A percentile compares a stretch with the other conserved stretches of the same genome.
Evolutionary conservation across 2,888 invertebrate genomes (phyloP).

Genomic region (Fragum fragum): DNA sequence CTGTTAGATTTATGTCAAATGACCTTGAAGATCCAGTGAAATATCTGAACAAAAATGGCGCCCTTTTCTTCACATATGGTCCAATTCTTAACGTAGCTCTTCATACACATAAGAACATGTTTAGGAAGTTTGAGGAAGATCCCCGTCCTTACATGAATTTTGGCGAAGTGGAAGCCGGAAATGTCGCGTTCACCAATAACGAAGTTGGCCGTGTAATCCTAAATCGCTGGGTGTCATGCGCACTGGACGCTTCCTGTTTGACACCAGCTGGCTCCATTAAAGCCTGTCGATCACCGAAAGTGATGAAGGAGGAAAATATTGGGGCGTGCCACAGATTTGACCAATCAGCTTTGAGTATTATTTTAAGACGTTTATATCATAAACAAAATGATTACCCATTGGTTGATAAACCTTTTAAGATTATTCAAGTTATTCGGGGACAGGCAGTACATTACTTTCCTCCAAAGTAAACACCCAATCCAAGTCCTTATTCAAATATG

Average conservation of each 20-base stretch:
- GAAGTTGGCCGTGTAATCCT: conserved; percentile 28
- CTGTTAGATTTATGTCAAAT: conserved; percentile 34
- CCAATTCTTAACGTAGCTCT: conserved; percentile 23
- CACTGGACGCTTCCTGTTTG: conserved; percentile 43
- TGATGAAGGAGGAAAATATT: neutral
- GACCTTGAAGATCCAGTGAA: conserved; percentile 30
- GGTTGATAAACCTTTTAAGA: conserved; percentile 41
- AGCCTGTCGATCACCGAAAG: conserved; percentile 5
- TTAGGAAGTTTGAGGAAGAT: conserved; percentile 43
- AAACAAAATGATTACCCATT: conserved; percentile 57
- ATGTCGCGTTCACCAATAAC: conserved; percentile 31
- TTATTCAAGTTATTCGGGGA: conserved; percentile 46
- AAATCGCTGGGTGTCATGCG: conserved; percentile 41
- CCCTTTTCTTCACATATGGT: conserved; percentile 47
- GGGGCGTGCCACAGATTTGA: conserved; percentile 65
- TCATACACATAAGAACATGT: conserved; percentile 35
- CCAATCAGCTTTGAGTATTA: conserved; percentile 62
- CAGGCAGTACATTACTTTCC: conserved; percentile 45
- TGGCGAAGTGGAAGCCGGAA: conserved; percentile 48
- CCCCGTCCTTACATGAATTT: conserved; percentile 34
- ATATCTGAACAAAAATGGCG: conserved; percentile 39
- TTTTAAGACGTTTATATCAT: conserved; percentile 57
- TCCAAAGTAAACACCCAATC: neutral
- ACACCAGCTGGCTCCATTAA: conserved; percentile 21
- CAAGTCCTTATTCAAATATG: too few relatives aligned